phyloP scores from a whole-genome alignment of 2,113 vertebrate genomes.

The Fukomys damarensis region DNA sequence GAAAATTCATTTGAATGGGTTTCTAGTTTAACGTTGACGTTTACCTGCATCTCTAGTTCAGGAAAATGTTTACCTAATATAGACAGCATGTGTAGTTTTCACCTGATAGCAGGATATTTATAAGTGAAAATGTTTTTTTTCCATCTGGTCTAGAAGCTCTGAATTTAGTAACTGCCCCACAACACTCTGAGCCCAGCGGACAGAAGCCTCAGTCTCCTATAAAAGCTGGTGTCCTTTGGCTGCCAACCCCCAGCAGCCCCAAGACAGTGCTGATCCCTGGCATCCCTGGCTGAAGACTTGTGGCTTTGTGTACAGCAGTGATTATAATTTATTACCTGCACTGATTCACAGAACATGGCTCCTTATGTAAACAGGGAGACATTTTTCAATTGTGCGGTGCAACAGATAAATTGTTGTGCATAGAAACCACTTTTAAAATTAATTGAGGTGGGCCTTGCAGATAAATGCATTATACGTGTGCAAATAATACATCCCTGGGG shows the following conservation, averaged over 20 bases:
- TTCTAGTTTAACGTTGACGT: slow-evolving; percentile 64
- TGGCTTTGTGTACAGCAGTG: slow-evolving; percentile 42
- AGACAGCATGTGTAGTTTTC: slow-evolving; percentile 49
- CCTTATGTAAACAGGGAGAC: slow-evolving; percentile 63
- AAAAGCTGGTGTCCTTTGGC: background rate
- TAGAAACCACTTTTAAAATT: slow-evolving; percentile 53
- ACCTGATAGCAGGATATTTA: slow-evolving; percentile 37
- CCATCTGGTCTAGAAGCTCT: background rate
- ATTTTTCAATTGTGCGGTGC: slow-evolving; percentile 46
- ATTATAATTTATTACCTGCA: slow-evolving; percentile 60
- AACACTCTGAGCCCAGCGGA: background rate
- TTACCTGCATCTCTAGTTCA: slow-evolving; percentile 49
- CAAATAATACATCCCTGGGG: slow-evolving; percentile 40
- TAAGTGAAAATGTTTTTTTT: background rate
- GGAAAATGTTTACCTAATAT: slow-evolving; percentile 65
- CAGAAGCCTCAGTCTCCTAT: background rate
- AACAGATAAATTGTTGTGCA: slow-evolving; percentile 62
- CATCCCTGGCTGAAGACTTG: background rate
- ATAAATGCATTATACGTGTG: slow-evolving; percentile 48
- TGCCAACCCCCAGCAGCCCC: too few species aligned
- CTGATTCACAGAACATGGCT: background rate
- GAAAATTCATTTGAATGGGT: slow-evolving; percentile 29
- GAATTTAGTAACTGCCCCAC: background rate
- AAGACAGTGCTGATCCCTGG: background rate
- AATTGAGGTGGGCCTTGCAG: background rate